Conservation (phyloP, 2,888 invertebrate species). For the Mayetiola destructor region DNA sequence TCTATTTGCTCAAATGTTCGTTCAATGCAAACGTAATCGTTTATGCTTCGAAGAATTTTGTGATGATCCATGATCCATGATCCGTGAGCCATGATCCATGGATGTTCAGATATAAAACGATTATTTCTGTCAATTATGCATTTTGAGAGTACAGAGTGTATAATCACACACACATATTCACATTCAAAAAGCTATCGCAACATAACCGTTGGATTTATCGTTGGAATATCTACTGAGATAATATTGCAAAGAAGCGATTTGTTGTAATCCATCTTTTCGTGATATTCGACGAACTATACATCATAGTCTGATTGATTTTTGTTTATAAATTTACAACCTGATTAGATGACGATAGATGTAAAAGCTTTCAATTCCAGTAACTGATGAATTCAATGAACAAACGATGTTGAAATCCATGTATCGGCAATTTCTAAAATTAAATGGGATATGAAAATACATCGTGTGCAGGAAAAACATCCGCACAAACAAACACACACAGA, state of each 20-base stretch:
- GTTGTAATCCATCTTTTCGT: neutral
- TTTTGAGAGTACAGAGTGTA: neutral
- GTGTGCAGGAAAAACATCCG: neutral
- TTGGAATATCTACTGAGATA: too few species aligned
- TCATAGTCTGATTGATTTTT: slow-evolving; percentile 5
- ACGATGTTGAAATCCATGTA: neutral
- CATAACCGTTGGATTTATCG: too few species aligned
- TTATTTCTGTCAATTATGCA: slow-evolving; percentile 7
- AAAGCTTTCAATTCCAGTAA: neutral
- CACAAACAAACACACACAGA: too few species aligned
- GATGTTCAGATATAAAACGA: neutral
- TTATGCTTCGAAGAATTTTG: too few species aligned
- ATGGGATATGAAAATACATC: neutral
- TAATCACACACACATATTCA: too few species aligned
- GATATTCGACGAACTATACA: slow-evolving; percentile 3
- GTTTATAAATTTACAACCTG: slow-evolving; percentile 5
- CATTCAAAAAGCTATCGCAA: too few species aligned
- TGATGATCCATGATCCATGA: neutral
- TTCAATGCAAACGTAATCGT: too few species aligned
- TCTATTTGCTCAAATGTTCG: too few species aligned
- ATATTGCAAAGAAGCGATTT: too few species aligned
- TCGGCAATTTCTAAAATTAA: neutral
- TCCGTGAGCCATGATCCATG: neutral
- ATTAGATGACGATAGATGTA: neutral
- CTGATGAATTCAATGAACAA: neutral